Conservation (phyloP, 1,140 invertebrate genomes). For the Melitaea cinxia region DNA sequence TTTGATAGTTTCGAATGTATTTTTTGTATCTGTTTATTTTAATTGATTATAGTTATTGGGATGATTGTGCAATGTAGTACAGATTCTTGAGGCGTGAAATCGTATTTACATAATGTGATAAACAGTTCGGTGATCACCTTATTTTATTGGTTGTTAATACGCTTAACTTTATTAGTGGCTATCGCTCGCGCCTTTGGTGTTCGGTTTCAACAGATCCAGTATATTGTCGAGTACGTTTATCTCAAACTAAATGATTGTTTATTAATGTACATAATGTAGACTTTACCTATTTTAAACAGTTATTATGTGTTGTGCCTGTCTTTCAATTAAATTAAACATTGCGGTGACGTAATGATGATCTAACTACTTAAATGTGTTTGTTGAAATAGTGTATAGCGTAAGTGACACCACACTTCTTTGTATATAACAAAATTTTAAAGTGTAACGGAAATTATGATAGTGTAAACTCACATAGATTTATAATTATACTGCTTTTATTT, state of each 20-base stretch:
- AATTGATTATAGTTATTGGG: slow-evolving; percentile 23
- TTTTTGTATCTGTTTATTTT: slow-evolving; percentile 9
- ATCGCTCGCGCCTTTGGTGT: slow-evolving; percentile 16
- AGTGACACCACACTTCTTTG: no score
- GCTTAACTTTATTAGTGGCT: slow-evolving; percentile 35
- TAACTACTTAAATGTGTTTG: no score
- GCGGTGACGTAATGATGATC: neutral
- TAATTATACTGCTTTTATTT: no score
- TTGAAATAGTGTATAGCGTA: no score
- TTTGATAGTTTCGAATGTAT: neutral
- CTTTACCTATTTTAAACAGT: neutral
- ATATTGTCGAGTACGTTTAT: slow-evolving; percentile 5
- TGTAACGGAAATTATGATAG: no score
- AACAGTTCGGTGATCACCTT: slow-evolving; percentile 31
- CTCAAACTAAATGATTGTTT: slow-evolving; percentile 1
- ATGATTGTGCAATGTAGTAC: slow-evolving; percentile 25
- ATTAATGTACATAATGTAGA: neutral
- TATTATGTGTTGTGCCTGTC: neutral
- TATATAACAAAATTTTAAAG: no score
- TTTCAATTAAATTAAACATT: no score
- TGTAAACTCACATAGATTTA: no score
- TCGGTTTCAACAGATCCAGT: neutral
- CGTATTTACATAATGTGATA: slow-evolving; percentile 54
- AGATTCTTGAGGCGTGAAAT: slow-evolving; percentile 36
- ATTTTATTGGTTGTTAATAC: slow-evolving; percentile 36